phyloP scores from a whole-genome alignment of 2,797 vertebrate species.

The Pempheris klunzingeri region DNA sequence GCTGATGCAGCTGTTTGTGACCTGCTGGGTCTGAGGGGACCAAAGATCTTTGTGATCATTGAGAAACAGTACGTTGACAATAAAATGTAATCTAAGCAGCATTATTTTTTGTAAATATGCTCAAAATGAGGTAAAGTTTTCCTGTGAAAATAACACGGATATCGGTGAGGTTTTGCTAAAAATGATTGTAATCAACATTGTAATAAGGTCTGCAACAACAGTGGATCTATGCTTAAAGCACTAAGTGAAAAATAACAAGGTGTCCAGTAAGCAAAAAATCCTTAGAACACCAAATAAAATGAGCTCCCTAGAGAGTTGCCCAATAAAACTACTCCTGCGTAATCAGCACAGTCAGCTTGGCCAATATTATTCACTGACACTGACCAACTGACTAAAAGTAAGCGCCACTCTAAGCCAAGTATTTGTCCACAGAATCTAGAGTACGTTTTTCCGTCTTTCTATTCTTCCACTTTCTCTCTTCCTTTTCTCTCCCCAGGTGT shows the following conservation, averaged over 20 bases:
- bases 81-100: not conserved
- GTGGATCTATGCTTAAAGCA: conserved; percentile 21
- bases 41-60: too few species aligned
- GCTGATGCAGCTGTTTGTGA: not conserved
- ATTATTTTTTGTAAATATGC: not conserved
- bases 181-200: not conserved
- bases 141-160: not conserved
- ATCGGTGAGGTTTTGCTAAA: not conserved
- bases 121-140: not conserved
- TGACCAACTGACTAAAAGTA: not conserved
- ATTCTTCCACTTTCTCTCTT: not conserved
- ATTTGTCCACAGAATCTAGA: not conserved
- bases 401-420: not conserved
- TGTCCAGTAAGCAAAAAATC: not conserved
- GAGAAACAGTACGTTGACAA: not conserved
- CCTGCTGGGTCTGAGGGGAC: not conserved
- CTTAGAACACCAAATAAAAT: conserved; percentile 23
- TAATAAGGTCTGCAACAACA: conserved; percentile 24
- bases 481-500: conserved; percentile 18
- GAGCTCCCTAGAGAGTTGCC: conserved; percentile 17
- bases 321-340: conserved; percentile 17
- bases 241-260: conserved; percentile 61
- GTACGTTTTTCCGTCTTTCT: not conserved
- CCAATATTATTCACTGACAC: not conserved
- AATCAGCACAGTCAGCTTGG: conserved; percentile 2